Evolutionary conservation across 2,888 invertebrate genomes (phyloP).

Genomic region (Caenorhabditis plicata): DNA sequence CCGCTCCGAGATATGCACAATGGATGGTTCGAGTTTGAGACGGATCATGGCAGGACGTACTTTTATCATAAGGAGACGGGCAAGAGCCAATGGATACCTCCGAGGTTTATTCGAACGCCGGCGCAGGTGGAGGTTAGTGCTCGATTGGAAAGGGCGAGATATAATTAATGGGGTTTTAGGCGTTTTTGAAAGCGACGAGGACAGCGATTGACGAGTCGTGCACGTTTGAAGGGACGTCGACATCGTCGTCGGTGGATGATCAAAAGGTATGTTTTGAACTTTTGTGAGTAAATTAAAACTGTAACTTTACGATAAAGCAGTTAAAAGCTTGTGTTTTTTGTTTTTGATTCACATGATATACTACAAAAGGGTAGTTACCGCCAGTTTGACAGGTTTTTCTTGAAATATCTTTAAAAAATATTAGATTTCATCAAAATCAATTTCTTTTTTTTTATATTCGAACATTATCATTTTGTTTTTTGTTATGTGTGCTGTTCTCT

Average conservation of each 20-base stretch:
- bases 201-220: slow-evolving; percentile 17
- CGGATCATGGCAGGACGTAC: slow-evolving; percentile 54
- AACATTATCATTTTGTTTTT: no score
- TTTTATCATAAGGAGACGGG: slow-evolving; percentile 53
- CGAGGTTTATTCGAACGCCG: slow-evolving; percentile 48
- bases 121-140: slow-evolving; percentile 38
- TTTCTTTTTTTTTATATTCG: no score
- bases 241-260: slow-evolving; percentile 2
- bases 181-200: slow-evolving; percentile 18
- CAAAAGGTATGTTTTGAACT: no score
- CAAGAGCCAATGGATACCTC: slow-evolving; percentile 61
- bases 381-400: no score
- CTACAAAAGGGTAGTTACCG: no score
- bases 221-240: slow-evolving; percentile 21
- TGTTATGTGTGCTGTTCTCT: no score
- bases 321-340: no score
- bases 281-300: no score
- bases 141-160: neutral
- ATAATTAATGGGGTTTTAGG: slow-evolving; percentile 11
- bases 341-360: no score
- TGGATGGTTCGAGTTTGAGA: slow-evolving; percentile 61
- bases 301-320: no score
- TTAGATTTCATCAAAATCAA: no score
- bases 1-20: slow-evolving; percentile 51
- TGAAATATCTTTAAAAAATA: no score